Evolutionary conservation across 2,888 invertebrate genomes (phyloP), one percentile per base, ranked within the genome.

Genomic region (Lymantria monacha): DNA sequence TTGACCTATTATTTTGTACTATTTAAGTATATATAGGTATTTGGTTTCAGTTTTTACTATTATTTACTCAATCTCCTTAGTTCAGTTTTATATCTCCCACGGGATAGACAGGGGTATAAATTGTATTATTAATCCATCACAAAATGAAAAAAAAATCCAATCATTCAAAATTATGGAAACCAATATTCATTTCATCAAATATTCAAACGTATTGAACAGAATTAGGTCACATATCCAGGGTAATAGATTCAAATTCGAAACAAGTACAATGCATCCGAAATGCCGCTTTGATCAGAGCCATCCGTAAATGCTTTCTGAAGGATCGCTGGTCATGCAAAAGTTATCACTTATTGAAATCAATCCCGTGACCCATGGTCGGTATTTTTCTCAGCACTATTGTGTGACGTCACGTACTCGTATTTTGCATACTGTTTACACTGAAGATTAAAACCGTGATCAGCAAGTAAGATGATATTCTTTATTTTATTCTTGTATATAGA

Each of bases 301-400:
- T 70, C 76, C 77, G 71, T 72, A 71, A 76, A 68, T 63, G 67
- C 49, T 67, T 63, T 57, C 59, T 60, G 63, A 72, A 73, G 70
- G 63, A 73, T 70, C 60, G 52, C 66, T 64, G 69, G 69, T 78
- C 83, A 80, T 80, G 85, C 79, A 74, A 81, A 85, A 85, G 76
- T 82, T 84, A 85, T 86, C 83, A 81, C 77, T 79, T 84, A 86
- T 86, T 85, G 83, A 83, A 84, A 85, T 85, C 82, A 82, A 85
- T 79, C 66, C 54, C 57, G 59, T 58, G 60, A 57, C 59, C 59
- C 49, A 48, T 53, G 61, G 54, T 58, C 65, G 64, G 65, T 62
- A 77, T 76, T 76, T 79, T 79, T 22, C 22, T 22, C 22, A 62
- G 55, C 70, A 72, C 74, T 73, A 70, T 72, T 70, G 59, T 66